These are phyloP conservation scores for Eutrigla gurnardus DNA, from an alignment of 2,797 vertebrate species.

Conservation along the genomic window DNA sequence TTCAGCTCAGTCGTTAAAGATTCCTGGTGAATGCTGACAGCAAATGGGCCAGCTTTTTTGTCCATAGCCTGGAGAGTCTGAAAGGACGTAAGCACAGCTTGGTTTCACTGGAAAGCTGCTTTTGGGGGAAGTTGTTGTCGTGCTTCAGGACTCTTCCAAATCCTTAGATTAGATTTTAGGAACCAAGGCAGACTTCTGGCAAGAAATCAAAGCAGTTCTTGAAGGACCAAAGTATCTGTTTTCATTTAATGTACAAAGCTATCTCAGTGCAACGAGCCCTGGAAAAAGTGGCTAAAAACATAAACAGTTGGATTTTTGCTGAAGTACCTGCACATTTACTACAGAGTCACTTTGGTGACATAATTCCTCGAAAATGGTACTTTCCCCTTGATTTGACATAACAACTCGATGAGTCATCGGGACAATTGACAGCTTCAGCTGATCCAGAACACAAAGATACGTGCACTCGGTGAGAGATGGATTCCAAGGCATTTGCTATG, in stretches of 20 bases:
- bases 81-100: constrained; percentile 39
- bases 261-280: constrained; percentile 66
- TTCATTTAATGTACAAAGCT: constrained; percentile 75
- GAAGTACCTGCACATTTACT: constrained; percentile 62
- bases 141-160: constrained; percentile 62
- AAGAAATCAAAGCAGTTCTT: constrained; percentile 72
- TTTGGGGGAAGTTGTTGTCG: constrained; percentile 51
- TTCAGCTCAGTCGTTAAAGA: constrained; percentile 68
- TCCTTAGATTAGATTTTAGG: constrained; percentile 74
- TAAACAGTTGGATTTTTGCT: constrained; percentile 52
- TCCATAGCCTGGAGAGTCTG: constrained; percentile 37
- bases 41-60: constrained; percentile 31
- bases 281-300: constrained; percentile 53
- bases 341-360: constrained; percentile 43
- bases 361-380: constrained; percentile 39
- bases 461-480: constrained; percentile 44
- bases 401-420: constrained; percentile 42
- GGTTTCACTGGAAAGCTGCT: constrained; percentile 51
- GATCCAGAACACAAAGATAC: constrained; percentile 39
- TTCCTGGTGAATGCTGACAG: constrained; percentile 62
- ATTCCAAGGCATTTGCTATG: constrained; percentile 60
- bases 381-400: constrained; percentile 55
- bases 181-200: constrained; percentile 65
- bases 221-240: constrained; percentile 72
- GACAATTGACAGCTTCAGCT: constrained; percentile 48